Evolutionary conservation across 2,797 vertebrate genomes (phyloP).

Genomic region (Petrocephalus sullivani): DNA sequence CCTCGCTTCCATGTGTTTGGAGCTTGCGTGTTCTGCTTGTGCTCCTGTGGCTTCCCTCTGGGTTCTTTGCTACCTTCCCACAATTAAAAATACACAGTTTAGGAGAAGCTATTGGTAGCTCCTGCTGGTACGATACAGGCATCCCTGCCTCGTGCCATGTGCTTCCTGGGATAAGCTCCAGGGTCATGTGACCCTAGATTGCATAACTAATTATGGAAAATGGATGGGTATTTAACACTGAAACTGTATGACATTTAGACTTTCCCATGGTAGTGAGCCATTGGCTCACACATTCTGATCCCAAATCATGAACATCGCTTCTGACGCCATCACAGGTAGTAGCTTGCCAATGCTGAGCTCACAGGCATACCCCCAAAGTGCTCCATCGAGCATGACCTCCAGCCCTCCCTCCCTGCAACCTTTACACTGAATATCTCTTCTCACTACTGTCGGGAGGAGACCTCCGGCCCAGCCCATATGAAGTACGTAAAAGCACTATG

Average conservation of each 20-base stretch:
- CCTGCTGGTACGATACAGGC: not conserved
- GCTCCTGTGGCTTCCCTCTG: not conserved
- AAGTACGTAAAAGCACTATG: not conserved
- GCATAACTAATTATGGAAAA: not conserved
- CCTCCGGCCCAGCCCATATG: not conserved
- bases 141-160: not conserved
- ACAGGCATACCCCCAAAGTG: not conserved
- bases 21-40: too few relatives aligned
- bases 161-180: conserved; percentile 5
- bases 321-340: not conserved
- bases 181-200: not conserved
- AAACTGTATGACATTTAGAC: conserved; percentile 19
- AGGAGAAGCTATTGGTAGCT: not conserved
- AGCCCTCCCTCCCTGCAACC: not conserved
- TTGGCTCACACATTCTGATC: conserved; percentile 12
- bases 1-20: not conserved
- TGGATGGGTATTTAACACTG: conserved; percentile 9
- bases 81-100: too few relatives aligned
- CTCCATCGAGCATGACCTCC: not conserved
- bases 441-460: not conserved
- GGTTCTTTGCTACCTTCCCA: too few relatives aligned
- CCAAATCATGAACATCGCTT: not conserved
- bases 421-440: not conserved
- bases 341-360: not conserved
- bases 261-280: conserved; percentile 12